Base-by-base conservation (phyloP, 64 coral and sea anemone species). In the Montipora foliosa region DNA sequence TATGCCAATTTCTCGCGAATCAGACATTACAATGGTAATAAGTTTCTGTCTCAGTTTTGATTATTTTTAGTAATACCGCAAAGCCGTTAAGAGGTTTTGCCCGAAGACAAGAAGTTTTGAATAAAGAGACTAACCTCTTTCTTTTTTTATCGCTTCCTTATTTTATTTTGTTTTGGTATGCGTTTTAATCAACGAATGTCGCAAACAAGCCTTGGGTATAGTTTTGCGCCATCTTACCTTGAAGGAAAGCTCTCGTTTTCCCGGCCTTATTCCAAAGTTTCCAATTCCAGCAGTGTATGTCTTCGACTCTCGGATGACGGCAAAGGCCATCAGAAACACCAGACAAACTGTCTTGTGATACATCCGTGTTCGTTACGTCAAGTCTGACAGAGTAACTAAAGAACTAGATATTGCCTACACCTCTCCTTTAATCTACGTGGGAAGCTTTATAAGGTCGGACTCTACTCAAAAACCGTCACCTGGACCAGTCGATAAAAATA, bases 221-320 rank as follows among this genome's bases (percentile, higher is more conserved):
- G 15, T 67, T 21, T 24, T 71, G 10, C 21, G 20, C 68, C 2
- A 5, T 21, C 68, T 24, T 16, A 71, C 61, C 61, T 71, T 86
- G 4, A 20, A 17, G 19, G 47, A 8, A 50, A 20, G 46, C 17
- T 50, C 82, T 17, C 64, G 57, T 68, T 84, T 84, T 86, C 64
- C 82, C 19, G 5, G 37, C 37, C 37, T 2, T 3, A 71, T 9
- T 86, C 64, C 64, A 19, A 71, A 10, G 21, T 86, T 86, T 48
- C 82, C 82, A 22, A 86, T 86, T 20, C 82, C 82, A 10, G 82
- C 82, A 5, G 82, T 50, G 47, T 71, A 86, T 6, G 44, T 24
- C 2, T 0, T 46, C 3, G 66, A 49, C 67, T 71, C 66, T 11
- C 29, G 66, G 2, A 86, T 49, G 44, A 14, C 46, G 2, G 46